Conservation (phyloP, 1,140 invertebrate genomes). For the Drosophila nigromelanica region DNA sequence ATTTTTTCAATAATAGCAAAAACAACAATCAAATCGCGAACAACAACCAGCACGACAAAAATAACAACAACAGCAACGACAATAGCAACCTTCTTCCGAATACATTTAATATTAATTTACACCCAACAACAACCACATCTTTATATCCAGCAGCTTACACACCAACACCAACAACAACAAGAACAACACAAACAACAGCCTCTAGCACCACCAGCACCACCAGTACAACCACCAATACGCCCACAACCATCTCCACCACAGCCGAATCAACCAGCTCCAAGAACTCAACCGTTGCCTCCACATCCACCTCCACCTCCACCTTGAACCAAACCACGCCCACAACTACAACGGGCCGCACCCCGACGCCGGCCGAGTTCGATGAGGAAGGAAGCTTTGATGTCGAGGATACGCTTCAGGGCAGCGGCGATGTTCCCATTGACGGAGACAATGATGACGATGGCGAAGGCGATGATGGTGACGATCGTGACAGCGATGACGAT, state of each 20-base stretch:
- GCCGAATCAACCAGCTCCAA: constrained; percentile 8
- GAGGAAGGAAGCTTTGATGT: constrained; percentile 54
- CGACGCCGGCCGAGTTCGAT: constrained; percentile 26
- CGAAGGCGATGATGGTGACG: constrained; percentile 15
- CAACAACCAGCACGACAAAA: not conserved
- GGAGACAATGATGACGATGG: constrained; percentile 32
- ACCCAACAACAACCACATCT: constrained; percentile 73
- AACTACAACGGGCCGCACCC: not conserved
- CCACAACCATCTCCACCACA: constrained; percentile 7
- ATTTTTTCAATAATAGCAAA: constrained; percentile 13
- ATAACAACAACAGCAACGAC: constrained; percentile 12
- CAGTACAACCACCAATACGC: constrained; percentile 37
- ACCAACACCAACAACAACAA: constrained; percentile 61
- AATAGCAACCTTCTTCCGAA: not conserved
- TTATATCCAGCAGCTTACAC: constrained; percentile 78
- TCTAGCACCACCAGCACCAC: constrained; percentile 27
- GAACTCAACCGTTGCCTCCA: constrained; percentile 7
- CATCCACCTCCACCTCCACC: constrained; percentile 17
- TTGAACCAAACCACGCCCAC: constrained; percentile 6
- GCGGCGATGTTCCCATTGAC: constrained; percentile 39
- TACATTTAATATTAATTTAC: constrained; percentile 39
- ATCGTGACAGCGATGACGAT: too few relatives aligned
- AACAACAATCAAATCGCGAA: constrained; percentile 5
- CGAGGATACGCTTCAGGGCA: constrained; percentile 38
- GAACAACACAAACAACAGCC: constrained; percentile 24